Evolutionary conservation across 2,797 vertebrate species (phyloP).

Genomic region (Benthosema pterotum): DNA sequence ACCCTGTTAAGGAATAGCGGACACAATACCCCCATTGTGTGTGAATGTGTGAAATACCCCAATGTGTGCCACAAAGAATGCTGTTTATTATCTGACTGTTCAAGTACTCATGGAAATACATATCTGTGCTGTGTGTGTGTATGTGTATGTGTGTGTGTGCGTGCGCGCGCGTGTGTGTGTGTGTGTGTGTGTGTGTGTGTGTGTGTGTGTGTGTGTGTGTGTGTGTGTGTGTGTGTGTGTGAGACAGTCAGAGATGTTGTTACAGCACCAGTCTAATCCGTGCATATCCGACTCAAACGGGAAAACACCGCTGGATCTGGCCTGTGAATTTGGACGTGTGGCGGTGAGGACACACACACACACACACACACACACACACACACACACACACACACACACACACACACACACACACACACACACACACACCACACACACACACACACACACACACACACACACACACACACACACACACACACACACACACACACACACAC

Average conservation of each 20-base stretch:
- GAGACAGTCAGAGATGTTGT: constrained; percentile 91
- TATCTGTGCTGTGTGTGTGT: neutral
- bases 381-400: constrained; percentile 24
- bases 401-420: constrained; percentile 7
- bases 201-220: constrained; percentile 23
- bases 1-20: too few relatives aligned
- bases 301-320: constrained; percentile 94
- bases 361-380: neutral
- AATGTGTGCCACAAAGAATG: too few relatives aligned
- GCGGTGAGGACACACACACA: constrained; percentile 80
- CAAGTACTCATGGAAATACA: neutral
- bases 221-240: constrained; percentile 39
- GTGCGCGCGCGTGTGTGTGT: neutral
- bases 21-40: too few relatives aligned
- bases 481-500: neutral
- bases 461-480: neutral
- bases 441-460: constrained; percentile 4
- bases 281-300: constrained; percentile 94
- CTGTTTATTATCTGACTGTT: neutral
- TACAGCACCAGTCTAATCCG: constrained; percentile 97
- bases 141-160: constrained; percentile 6
- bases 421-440: constrained; percentile 19
- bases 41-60: too few relatives aligned
- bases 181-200: constrained; percentile 11
- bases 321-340: constrained; percentile 96